Percentiles rank a stretch among this genome's conserved stretches.
Conservation (phyloP, 2,113 vertebrate genomes). For the Hydrochoerus hydrochaeris region DNA sequence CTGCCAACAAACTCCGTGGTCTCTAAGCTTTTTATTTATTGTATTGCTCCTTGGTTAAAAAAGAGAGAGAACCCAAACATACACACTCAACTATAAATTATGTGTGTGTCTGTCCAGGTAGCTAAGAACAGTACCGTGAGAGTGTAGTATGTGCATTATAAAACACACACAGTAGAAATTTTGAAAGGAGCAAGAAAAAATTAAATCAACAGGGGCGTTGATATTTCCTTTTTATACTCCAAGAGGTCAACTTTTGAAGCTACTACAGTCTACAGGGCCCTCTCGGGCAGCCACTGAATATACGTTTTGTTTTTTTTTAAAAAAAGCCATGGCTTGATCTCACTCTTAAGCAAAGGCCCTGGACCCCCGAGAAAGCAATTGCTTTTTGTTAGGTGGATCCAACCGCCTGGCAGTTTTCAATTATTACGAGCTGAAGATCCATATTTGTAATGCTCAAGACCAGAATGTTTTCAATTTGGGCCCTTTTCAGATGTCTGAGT, state of each 20-base stretch:
- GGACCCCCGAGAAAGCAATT: background rate
- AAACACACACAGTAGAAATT: background rate
- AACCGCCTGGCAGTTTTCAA: background rate
- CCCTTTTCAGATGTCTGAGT: background rate
- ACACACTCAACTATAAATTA: background rate
- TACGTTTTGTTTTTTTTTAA: background rate
- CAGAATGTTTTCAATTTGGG: background rate
- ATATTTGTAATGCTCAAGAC: rapidly evolving
- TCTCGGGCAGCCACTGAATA: background rate
- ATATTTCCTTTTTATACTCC: background rate
- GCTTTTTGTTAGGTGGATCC: rapidly evolving
- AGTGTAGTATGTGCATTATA: rapidly evolving
- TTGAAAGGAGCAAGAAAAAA: background rate
- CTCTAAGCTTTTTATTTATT: background rate
- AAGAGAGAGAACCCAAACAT: background rate
- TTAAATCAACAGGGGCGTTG: background rate
- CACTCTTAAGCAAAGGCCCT: background rate
- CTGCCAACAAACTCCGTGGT: background rate
- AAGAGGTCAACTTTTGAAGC: rapidly evolving
- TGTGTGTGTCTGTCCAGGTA: rapidly evolving
- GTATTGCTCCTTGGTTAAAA: background rate
- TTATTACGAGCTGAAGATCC: background rate
- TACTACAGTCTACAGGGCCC: background rate
- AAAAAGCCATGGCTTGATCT: background rate
- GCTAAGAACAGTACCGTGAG: rapidly evolving